A percentile compares a stretch with the other conserved stretches of the same genome.
phyloP scores from a whole-genome alignment of 2,888 invertebrate species.

The Barypeithes pellucidus region DNA sequence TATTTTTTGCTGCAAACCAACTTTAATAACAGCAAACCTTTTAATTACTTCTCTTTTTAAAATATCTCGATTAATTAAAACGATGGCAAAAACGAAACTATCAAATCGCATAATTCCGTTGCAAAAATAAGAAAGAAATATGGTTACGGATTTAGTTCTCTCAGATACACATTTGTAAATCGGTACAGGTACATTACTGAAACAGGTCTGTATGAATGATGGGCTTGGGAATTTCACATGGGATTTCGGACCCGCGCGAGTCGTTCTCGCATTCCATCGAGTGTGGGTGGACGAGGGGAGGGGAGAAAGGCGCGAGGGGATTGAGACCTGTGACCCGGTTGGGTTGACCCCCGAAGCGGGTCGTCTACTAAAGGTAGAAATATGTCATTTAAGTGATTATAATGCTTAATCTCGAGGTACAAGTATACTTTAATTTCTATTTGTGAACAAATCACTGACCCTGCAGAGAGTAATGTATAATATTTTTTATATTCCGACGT shows the following conservation, averaged over 20 bases:
- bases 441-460: no score
- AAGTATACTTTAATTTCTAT: no score
- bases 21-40: no score
- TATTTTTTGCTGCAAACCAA: no score
- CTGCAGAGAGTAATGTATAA: no score
- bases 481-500: no score
- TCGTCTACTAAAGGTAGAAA: neutral
- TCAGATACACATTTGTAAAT: constrained; percentile 39
- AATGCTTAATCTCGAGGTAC: no score
- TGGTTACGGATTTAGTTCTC: constrained; percentile 24
- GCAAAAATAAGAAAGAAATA: neutral
- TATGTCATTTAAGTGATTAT: constrained; percentile 34
- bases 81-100: no score
- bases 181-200: constrained; percentile 39
- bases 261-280: constrained; percentile 46
- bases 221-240: constrained; percentile 52
- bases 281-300: constrained; percentile 40
- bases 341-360: constrained; percentile 38
- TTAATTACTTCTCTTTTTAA: no score
- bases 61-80: no score
- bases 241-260: constrained; percentile 44
- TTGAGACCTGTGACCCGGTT: constrained; percentile 48
- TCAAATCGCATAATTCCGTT: no score
- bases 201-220: constrained; percentile 53
- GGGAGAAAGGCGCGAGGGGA: constrained; percentile 15